Conservation (phyloP, 2,113 vertebrate species). For the Suncus etruscus region DNA sequence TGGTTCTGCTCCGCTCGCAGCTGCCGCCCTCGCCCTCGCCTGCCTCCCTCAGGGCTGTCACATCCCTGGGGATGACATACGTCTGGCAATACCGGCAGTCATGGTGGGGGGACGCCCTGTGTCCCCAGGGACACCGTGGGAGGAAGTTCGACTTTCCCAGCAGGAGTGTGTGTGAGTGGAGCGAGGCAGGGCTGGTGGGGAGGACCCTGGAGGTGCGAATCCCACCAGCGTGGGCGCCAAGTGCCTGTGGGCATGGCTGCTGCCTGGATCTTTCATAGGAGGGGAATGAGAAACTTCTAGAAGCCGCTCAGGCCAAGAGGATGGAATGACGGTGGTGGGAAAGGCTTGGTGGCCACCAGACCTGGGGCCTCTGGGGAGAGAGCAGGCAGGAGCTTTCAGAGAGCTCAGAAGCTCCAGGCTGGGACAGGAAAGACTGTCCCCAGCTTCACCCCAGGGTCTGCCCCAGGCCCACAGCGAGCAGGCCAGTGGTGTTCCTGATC, state of each 20-base stretch:
- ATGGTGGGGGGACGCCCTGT: neutral
- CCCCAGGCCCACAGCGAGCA: too few species aligned
- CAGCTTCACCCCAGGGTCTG: too few species aligned
- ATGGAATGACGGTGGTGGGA: neutral
- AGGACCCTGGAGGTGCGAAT: neutral
- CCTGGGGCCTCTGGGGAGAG: too few species aligned
- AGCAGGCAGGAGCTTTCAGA: too few species aligned
- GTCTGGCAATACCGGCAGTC: constrained; percentile 40
- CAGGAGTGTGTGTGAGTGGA: too few species aligned
- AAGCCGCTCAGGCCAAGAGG: neutral
- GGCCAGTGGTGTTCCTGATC: too few species aligned
- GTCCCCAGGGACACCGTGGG: constrained; percentile 1
- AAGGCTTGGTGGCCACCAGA: neutral
- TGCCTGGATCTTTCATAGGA: too few species aligned
- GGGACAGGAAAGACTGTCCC: too few species aligned
- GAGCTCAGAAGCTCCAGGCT: too few species aligned
- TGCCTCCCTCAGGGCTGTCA: constrained; percentile 31
- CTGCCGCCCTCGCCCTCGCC: constrained; percentile 34
- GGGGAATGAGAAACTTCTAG: too few species aligned
- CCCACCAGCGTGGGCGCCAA: too few species aligned
- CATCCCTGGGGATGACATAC: neutral
- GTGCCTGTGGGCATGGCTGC: too few species aligned
- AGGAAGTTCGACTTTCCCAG: neutral
- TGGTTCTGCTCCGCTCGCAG: neutral
- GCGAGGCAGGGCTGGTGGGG: neutral